Base-by-base conservation (phyloP, 2,888 invertebrate species). In the Pediacus dermestoides region DNA sequence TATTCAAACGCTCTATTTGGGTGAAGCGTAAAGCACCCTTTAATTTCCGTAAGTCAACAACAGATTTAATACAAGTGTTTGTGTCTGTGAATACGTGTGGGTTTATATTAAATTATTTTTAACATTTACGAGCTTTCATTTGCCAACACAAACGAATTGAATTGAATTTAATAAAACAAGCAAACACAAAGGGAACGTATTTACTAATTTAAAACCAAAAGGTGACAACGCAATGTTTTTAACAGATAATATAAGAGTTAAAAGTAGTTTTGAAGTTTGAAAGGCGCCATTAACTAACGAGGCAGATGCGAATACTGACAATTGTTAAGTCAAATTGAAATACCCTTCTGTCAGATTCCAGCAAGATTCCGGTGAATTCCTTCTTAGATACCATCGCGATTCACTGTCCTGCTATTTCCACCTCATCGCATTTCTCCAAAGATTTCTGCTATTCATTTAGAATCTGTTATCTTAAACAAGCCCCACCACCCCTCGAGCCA, bases 361-460 rank as follows among this genome's bases (percentile, higher is more conserved):
- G 41, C 40, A 39, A 52, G 45, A 53, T 52, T 48, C 50, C 47
- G 37, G 37, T 30, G 49, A 53, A 55, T 55, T 52, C 49, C 49
- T 46, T 34, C 39, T 38, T 31, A 53, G 55, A 55, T 55, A 55
- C 44, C 50, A 55, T 55, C 53, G 51, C 53, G 44, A 53, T 55
- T 53, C 53, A 55, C 50, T 53, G 53, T 52, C 52, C 53, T 45
- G 53, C 52, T 53, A 51, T 57, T 57, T 57, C 55, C 57, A 53
- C 50, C 53, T 55, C 57, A 57, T 57, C 53, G 54, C 55, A 50
- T 53, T 52, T 55, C 51, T 53, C 51, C 48, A 53, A 57, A 57
- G 55, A 57, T 53, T 57, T 54, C 55, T 53, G 52, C 55, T 54
- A 57, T 57, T 57, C 57, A 57, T 57, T 57, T 55, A 50, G 52